These are phyloP conservation scores for Tachysurus vachellii DNA, from an alignment of 2,113 vertebrate species.

Conservation along the genomic window DNA sequence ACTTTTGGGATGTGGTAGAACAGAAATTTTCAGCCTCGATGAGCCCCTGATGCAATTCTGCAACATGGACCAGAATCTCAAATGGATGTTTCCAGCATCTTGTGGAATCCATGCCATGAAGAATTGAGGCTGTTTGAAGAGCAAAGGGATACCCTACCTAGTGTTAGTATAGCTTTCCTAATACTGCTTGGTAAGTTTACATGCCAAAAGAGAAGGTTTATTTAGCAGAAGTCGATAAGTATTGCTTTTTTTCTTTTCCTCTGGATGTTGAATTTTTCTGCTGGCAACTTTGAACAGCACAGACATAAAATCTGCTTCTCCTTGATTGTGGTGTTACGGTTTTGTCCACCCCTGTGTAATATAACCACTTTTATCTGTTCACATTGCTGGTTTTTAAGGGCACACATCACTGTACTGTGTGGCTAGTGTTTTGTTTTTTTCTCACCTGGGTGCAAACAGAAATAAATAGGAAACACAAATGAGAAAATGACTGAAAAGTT, in stretches of 20 bases:
- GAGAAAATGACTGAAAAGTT: not conserved
- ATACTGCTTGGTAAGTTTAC: not conserved
- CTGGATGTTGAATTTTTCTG: not conserved
- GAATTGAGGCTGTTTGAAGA: no score
- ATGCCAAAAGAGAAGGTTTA: not conserved
- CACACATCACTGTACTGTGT: not conserved
- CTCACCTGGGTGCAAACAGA: not conserved
- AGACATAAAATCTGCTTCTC: not conserved
- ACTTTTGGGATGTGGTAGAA: no score
- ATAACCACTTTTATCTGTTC: not conserved
- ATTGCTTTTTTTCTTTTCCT: not conserved
- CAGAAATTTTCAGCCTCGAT: no score
- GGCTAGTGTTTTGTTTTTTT: not conserved
- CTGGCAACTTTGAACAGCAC: not conserved
- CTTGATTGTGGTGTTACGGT: not conserved
- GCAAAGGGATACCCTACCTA: no score
- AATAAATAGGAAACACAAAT: not conserved
- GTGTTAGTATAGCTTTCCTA: not conserved
- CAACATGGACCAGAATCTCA: no score
- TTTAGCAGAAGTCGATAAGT: not conserved
- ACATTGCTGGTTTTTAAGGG: not conserved
- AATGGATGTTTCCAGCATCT: no score
- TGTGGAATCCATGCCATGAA: no score
- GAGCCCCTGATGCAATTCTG: no score
- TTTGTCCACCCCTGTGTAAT: slow-evolving; percentile 3